Conservation (phyloP, 37 sponge, comb jelly and placozoan genomes). For the Hexactinellida sp. region DNA sequence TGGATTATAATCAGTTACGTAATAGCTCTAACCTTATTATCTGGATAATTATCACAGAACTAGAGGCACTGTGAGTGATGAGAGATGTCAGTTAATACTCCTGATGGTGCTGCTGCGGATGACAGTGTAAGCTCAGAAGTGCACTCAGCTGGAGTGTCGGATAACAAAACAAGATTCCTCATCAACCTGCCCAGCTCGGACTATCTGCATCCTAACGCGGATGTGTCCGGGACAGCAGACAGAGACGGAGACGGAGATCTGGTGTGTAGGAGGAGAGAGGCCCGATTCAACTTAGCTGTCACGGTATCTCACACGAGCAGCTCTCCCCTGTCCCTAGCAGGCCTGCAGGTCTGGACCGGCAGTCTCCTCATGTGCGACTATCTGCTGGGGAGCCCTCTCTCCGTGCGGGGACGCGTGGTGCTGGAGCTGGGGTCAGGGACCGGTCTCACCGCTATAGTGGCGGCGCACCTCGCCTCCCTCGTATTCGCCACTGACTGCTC, state of each 20-base stretch:
- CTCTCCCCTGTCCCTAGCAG: not conserved
- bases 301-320: not conserved
- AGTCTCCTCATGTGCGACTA: not conserved
- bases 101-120: no score
- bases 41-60: no score
- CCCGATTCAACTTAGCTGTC: not conserved
- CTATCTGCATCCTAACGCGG: not conserved
- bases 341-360: not conserved
- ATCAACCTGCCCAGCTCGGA: not conserved
- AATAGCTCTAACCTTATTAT: no score
- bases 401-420: constrained; percentile 17
- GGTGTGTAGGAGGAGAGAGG: not conserved
- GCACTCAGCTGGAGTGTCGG: not conserved
- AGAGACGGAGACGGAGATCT: not conserved
- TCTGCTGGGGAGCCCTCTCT: not conserved
- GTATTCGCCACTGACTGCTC: not conserved
- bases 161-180: not conserved
- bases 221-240: not conserved
- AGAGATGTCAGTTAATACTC: no score
- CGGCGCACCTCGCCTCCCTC: constrained; percentile 26
- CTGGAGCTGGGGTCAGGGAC: constrained; percentile 84
- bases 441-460: constrained; percentile 70
- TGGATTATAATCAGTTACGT: no score
- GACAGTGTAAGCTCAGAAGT: no score
- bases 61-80: no score